Percentiles rank a stretch among this genome's conserved stretches.
Conservation (phyloP, 2,113 vertebrate genomes). For the Cryptotis parvus region DNA sequence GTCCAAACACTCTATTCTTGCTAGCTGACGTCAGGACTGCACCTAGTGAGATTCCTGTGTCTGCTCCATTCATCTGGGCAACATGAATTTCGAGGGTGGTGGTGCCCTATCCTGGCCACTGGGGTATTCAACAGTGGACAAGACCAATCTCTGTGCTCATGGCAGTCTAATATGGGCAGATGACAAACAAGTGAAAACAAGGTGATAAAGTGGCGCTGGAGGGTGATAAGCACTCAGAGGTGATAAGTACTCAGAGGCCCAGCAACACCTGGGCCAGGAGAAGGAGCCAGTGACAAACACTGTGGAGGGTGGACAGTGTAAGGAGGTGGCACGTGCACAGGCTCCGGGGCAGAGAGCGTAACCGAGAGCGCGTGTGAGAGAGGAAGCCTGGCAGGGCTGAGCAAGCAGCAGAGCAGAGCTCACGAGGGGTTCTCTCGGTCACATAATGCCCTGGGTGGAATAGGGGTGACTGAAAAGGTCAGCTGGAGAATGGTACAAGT, state of each 20-base stretch:
- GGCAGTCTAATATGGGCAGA: background rate
- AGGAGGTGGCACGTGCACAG: background rate
- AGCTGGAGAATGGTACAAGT: background rate
- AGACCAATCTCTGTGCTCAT: background rate
- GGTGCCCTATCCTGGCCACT: background rate
- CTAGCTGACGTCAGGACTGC: background rate
- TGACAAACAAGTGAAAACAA: background rate
- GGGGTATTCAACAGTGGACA: background rate
- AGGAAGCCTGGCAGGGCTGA: background rate
- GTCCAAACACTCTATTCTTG: background rate
- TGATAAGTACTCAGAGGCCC: too few species aligned
- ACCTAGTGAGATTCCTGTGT: background rate
- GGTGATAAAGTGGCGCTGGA: background rate
- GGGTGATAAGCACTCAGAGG: background rate
- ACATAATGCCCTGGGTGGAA: too few species aligned
- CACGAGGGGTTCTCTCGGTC: too few species aligned
- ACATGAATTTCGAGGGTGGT: background rate
- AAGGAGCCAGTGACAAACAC: background rate
- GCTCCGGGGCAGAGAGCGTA: background rate
- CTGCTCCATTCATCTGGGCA: background rate
- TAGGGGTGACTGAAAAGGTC: background rate
- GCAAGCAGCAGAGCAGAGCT: background rate
- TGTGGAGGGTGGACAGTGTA: background rate
- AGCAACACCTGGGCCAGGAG: too few species aligned
- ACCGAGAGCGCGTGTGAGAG: background rate